These are phyloP conservation scores for Cryptus armator DNA, from an alignment of 2,888 invertebrate species.

Conservation along the genomic window DNA sequence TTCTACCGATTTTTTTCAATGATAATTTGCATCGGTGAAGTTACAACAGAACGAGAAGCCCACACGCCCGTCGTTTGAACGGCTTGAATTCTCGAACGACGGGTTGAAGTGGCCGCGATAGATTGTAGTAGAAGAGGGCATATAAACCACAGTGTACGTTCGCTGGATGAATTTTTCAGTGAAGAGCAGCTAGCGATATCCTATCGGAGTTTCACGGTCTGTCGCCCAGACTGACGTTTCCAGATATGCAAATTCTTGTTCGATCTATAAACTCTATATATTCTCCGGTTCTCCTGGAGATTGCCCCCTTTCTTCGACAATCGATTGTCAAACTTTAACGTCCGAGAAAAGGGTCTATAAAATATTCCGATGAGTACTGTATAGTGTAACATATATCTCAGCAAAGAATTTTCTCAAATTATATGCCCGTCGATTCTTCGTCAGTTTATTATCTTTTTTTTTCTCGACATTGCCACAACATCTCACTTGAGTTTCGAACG, in stretches of 20 bases:
- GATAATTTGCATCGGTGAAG: slow-evolving; percentile 62
- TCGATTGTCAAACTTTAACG: slow-evolving; percentile 8
- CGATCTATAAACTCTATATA: slow-evolving; percentile 62
- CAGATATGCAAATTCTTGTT: slow-evolving; percentile 65
- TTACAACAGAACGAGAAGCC: slow-evolving; percentile 32
- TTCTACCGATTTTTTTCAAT: slow-evolving; percentile 39
- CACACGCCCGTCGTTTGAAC: slow-evolving; percentile 28
- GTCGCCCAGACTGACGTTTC: slow-evolving; percentile 70
- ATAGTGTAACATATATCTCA: not conserved
- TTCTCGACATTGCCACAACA: too few relatives aligned
- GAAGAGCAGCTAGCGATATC: slow-evolving; percentile 62
- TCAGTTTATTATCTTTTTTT: too few relatives aligned
- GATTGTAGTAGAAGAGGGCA: not conserved
- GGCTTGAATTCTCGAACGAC: slow-evolving; percentile 41
- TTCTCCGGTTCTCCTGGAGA: not conserved
- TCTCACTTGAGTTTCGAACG: too few relatives aligned
- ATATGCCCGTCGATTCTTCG: too few relatives aligned
- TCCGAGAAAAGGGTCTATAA: not conserved
- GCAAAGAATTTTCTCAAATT: not conserved
- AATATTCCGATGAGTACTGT: not conserved
- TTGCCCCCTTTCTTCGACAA: not conserved
- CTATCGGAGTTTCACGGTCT: slow-evolving; percentile 73
- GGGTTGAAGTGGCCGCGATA: slow-evolving; percentile 36
- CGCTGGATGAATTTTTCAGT: slow-evolving; percentile 51
- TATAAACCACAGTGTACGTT: slow-evolving; percentile 42